Evolutionary conservation across 2,888 invertebrate genomes (phyloP), one percentile per base, ranked within the genome.

Genomic region (Lycocerus yunnanus): DNA sequence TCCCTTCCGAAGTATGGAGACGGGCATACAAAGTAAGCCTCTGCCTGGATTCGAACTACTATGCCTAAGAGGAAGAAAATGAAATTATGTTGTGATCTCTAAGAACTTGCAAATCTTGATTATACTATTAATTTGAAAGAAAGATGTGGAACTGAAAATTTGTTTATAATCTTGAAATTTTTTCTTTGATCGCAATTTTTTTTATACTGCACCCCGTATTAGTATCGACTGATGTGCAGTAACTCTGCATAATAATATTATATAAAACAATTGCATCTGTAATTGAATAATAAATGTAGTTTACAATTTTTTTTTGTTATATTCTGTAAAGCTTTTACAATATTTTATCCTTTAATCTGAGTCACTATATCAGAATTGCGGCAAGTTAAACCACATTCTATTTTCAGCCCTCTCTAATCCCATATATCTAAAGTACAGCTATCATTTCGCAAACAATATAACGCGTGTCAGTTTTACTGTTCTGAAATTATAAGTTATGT

Each of bases 401-500:
- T 76, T 76, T 76, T 66, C 76, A 66, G 68, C 71, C 73, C 71
- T 70, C 71, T 24, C 27, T 69, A 69, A 75, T 76, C 76, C 73
- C 69, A 76, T 76, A 73, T 74, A 74, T 76, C 69, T 71, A 71
- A 67, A 65, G 66, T 71, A 79, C 78, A 77, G 80, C 84, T 82
- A 84, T 84, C 84, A 83, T 84, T 85, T 84, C 81, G 84, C 85
- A 84, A 85, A 85, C 85, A 84, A 85, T 85, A 85, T 85, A 84
- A 84, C 83, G 82, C 83, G 80, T 84, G 85, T 85, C 85, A 84
- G 83, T 83, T 85, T 85, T 85, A 85, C 84, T 84, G 85, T 81
- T 82, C 72, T 82, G 80, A 85, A 85, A 85, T 85, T 85, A 85
- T 85, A 85, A 85, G 84, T 85, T 85, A 85, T 84, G 84, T 81